Evolutionary conservation across 2,113 vertebrate genomes (phyloP), one percentile per base, ranked within the genome.

Genomic region (Dasyornis broadbenti): DNA sequence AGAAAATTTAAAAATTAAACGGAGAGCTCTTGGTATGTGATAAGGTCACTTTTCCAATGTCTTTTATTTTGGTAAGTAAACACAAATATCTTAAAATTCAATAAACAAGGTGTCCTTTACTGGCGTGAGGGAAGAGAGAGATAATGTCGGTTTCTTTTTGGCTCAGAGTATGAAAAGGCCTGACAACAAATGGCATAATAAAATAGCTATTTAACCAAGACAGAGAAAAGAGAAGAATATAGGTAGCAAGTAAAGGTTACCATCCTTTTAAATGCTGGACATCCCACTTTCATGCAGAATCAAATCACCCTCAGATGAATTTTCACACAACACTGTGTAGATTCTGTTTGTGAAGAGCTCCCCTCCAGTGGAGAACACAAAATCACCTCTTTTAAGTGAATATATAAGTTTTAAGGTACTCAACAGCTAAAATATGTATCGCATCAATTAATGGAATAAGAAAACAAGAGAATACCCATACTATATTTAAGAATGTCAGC

Each of bases 231-330:
- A 50, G 14, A 69, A 71, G 2, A 47, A 53, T 68, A 64, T 23
- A 70, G 11, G 21, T n/a, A 80, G 7, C 2, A 16, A 79, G 19
- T 18, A 57, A 57, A 57, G 61, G 53, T 61, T 84, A 33, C 35
- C 20, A 60, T 35, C 7, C 4, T 21, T 90, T 83, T 27, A 57
- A 28, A n/a, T 40, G 9, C 7, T 57, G 50, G 31, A 53, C 7
- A 72, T 8, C 1, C 4, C 1, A 8, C 2, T 69, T 88, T 68
- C 22, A 44, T 39, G 21, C 6, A 49, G 14, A 18, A 40, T 13
- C 0, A 0, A 10, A n/a, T 2, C 11, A 21, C 22, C 3, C 3
- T 3, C 4, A 2, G 15, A 22, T 7, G 15, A 7, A 60, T 53
- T 92, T 92, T 90, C 3, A 5, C 11, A 35, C 7, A 64, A 18